A percentile compares a stretch with the other conserved stretches of the same genome.
These are phyloP conservation scores for Apeira syringaria DNA, from an alignment of 2,888 invertebrate species.

Conservation along the genomic window DNA sequence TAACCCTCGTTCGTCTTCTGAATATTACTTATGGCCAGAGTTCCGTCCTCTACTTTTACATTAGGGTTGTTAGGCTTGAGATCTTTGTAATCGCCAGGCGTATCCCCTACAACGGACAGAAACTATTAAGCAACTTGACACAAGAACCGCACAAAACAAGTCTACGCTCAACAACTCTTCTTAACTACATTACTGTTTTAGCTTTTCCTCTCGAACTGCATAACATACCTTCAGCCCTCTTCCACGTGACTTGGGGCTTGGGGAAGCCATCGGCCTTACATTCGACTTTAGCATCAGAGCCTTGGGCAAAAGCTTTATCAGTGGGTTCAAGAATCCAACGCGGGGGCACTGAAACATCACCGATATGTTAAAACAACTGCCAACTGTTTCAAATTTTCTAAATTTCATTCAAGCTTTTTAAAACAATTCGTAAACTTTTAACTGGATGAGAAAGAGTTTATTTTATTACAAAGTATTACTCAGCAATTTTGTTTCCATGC, in stretches of 20 bases:
- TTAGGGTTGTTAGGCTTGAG: conserved; percentile 95
- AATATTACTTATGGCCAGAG: conserved; percentile 94
- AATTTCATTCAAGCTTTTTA: too few relatives aligned
- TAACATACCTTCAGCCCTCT: conserved; percentile 94
- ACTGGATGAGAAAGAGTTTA: too few relatives aligned
- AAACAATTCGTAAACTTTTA: too few relatives aligned
- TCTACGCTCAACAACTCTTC: too few relatives aligned
- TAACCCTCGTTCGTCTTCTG: conserved; percentile 97
- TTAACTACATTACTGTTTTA: too few relatives aligned
- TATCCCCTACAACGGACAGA: conserved; percentile 86
- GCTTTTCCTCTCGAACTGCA: conserved; percentile 3
- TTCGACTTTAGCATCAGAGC: conserved; percentile 96
- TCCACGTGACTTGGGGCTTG: conserved; percentile 97
- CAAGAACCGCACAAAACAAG: not conserved
- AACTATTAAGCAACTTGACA: not conserved
- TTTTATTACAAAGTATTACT: too few relatives aligned
- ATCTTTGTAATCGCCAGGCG: conserved; percentile 96
- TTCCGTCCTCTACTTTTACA: conserved; percentile 97
- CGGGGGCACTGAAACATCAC: conserved; percentile 92
- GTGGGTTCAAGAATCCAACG: conserved; percentile 98
- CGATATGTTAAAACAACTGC: conserved; percentile 40
- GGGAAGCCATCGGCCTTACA: conserved; percentile 98
- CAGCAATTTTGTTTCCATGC: too few relatives aligned
- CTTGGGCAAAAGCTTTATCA: conserved; percentile 97
- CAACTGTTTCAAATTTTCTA: not conserved